Conservation (phyloP, 1,140 invertebrate species). For the Hermatobates lingyangjiaoensis region DNA sequence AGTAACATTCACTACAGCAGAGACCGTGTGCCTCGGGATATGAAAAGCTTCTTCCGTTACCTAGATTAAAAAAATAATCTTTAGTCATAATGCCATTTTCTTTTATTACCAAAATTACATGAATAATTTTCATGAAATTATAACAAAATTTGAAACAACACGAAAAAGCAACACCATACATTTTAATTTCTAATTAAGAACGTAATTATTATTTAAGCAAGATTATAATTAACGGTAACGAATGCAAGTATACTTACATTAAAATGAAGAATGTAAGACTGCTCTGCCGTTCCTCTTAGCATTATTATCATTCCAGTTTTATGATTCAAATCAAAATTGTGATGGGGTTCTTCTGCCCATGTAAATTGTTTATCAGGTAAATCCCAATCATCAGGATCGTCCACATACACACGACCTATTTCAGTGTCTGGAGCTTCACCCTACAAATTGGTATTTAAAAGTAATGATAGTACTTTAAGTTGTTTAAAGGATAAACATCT, state of each 20-base stretch:
- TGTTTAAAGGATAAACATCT: conserved; percentile 84
- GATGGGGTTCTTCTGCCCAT: conserved; percentile 33
- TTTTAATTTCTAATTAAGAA: too few species aligned
- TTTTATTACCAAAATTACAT: too few species aligned
- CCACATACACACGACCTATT: conserved; percentile 76
- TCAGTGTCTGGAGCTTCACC: conserved; percentile 49
- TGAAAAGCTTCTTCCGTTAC: conserved; percentile 33
- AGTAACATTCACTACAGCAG: conserved; percentile 61
- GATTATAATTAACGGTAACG: too few species aligned
- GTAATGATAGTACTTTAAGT: conserved; percentile 43
- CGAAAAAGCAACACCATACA: too few species aligned
- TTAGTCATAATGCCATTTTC: too few species aligned
- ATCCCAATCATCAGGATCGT: conserved; percentile 88
- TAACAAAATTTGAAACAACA: too few species aligned
- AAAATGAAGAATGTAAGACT: conserved; percentile 47
- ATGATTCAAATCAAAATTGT: conserved; percentile 44
- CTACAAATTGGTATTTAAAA: too few species aligned
- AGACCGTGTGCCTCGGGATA: conserved; percentile 37
- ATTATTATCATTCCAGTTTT: conserved; percentile 70
- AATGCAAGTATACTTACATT: too few species aligned
- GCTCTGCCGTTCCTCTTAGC: conserved; percentile 42
- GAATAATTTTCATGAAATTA: too few species aligned
- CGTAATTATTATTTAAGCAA: too few species aligned
- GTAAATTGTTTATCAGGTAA: conserved; percentile 66
- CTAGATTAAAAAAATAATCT: conserved; percentile 13